These are phyloP conservation scores for Nyctibius bracteatus DNA, from an alignment of 2,113 vertebrate genomes.

Conservation along the genomic window DNA sequence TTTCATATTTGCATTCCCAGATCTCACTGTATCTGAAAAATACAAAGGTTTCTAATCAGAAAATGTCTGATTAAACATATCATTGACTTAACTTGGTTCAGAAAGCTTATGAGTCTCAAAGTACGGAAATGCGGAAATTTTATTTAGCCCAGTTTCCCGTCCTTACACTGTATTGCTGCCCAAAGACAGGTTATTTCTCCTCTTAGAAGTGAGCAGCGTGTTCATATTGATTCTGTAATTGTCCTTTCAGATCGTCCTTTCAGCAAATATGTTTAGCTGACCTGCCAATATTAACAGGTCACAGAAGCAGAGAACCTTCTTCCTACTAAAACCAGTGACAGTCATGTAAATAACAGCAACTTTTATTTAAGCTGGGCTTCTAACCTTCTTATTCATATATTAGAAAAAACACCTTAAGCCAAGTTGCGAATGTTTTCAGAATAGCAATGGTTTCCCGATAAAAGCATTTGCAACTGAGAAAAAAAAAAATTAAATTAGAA, in stretches of 20 bases:
- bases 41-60: not conserved
- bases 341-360: not conserved
- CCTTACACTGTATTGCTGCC: not conserved
- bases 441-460: not conserved
- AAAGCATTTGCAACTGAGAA: not conserved
- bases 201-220: not conserved
- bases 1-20: not conserved
- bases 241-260: not conserved
- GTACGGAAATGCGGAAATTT: not conserved
- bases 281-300: not conserved
- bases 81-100: not conserved
- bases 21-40: not conserved
- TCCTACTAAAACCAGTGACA: not conserved
- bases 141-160: not conserved
- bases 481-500: not conserved
- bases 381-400: not conserved
- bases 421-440: not conserved
- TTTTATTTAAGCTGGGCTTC: not conserved
- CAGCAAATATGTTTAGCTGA: not conserved
- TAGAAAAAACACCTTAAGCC: not conserved
- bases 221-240: not conserved
- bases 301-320: not conserved
- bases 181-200: not conserved
- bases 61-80: not conserved
- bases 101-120: not conserved